Base-by-base conservation (phyloP, 2,888 invertebrate species). In the Candidula unifasciata region DNA sequence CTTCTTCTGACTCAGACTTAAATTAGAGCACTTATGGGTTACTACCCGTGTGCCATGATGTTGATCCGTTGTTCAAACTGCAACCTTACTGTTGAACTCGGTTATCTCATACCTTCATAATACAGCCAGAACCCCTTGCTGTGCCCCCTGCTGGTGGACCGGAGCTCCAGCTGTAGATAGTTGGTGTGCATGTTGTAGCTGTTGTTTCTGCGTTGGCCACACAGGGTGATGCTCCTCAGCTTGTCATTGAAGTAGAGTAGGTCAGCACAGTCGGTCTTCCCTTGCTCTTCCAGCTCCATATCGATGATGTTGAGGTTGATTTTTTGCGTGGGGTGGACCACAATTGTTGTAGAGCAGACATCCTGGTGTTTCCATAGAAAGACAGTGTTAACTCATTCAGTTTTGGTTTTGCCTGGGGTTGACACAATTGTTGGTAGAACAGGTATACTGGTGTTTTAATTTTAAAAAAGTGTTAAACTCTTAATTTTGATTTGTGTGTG, bases 91-190 rank as follows among this genome's bases (percentile, higher is more conserved):
- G 44, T 44, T 44, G 44, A 44, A 44, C 44, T 44, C 33, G 8
- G 3, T 18, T 5, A 8, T 64, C 16, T n/a, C 79, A 66, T 88
- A 93, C 93, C 92, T 90, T 93, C 92, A 86, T 90, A 92, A 85
- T 91, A 92, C 18, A 93, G 87, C 93, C 92, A 92, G 88, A 93
- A 92, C 69, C 93, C 93, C 82, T 92, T 92, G 83, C 89, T 89
- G 33, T 83, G 87, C 18, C 81, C 87, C 30, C 89, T 85, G 8
- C 90, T 86, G 44, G 87, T 87, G 71, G 92, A 89, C 69, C 87
- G 86, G 16, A 93, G 88, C 27, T 90, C 87, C 10, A 92, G 87
- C 33, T 89, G 86, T 69, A 89, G 89, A 64, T 88, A 88, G 73
- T 87, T 86, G 30, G 89, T 87, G n/a, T 88, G 87, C 44, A 87